Base-by-base conservation (phyloP, 2,797 vertebrate species). In the Pangasius krempfi region DNA sequence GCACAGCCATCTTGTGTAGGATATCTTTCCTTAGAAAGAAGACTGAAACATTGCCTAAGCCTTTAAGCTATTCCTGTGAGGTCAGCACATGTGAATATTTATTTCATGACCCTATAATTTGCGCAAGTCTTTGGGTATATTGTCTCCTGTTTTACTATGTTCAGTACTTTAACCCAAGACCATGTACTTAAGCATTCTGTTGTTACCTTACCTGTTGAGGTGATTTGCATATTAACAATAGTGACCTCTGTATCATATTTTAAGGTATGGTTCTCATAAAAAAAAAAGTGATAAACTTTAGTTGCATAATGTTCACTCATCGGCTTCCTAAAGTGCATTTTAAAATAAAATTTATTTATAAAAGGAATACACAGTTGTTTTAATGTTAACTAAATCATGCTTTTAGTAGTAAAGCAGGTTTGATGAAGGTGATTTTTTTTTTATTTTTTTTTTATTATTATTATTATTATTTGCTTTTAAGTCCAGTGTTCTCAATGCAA, bases 281-380 rank as follows among this genome's bases (percentile, higher is more conserved):
- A 64, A 80, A 80, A 86, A 90, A 5, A 25, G 47, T 33, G 7
- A 33, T 91, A 89, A 84, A 91, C 95, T 95, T 91, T 93, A 94
- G 91, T 93, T 94, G 89, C 94, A 94, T 94, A 94, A 90, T 89
- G 89, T 93, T 94, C 89, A 92, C 90, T 90, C 92, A 90, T 91
- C 92, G 91, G 94, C 91, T 95, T 95, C 93, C 92, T 94, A 92
- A 87, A 64, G 66, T 6, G 89, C 93, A 94, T 94, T 95, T 95
- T 95, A 7, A 94, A 96, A 95, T 95, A 96, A 96, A 96, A 93
- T 89, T 94, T 91, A 93, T 89, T 91, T 93, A 92, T 86, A 92
- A 94, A 94, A 70, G 56, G 73, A 62, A 90, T n/a, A 44, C 20
- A 83, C 27, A 64, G n/a, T 64, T 83, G 54, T 47, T 68, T 84